phyloP scores from a whole-genome alignment of 2,113 vertebrate genomes.

The Ranitomeya imitator region DNA sequence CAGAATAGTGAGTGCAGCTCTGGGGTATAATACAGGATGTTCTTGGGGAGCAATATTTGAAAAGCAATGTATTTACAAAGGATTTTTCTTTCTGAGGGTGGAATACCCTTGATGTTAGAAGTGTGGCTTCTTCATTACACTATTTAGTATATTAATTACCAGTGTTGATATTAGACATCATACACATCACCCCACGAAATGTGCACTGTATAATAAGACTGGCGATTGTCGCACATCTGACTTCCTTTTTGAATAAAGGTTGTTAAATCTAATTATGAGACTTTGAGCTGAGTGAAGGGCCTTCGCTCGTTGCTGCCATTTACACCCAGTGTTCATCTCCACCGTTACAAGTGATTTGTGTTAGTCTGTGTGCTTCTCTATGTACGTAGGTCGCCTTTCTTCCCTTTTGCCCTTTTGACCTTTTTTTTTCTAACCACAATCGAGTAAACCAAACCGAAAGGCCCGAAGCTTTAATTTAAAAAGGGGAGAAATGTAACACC shows the following conservation, averaged over 20 bases:
- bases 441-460: background rate
- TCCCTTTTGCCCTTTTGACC: constrained; percentile 9
- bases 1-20: too few species aligned
- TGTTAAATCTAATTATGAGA: constrained; percentile 24
- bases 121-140: too few species aligned
- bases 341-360: constrained; percentile 15
- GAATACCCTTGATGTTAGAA: too few species aligned
- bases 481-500: constrained; percentile 1
- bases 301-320: background rate
- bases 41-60: too few species aligned
- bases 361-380: background rate
- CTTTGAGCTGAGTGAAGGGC: background rate
- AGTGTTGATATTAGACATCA: background rate
- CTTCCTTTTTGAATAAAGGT: background rate
- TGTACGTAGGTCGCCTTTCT: background rate
- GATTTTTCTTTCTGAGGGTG: too few species aligned
- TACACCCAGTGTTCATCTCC: background rate
- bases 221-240: background rate
- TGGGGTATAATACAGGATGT: too few species aligned
- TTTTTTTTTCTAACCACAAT: background rate
- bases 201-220: background rate
- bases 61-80: too few species aligned
- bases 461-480: constrained; percentile 23
- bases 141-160: too few species aligned
- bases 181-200: background rate